Conservation (phyloP, 2,797 vertebrate genomes). For the Acanthurus tractus region DNA sequence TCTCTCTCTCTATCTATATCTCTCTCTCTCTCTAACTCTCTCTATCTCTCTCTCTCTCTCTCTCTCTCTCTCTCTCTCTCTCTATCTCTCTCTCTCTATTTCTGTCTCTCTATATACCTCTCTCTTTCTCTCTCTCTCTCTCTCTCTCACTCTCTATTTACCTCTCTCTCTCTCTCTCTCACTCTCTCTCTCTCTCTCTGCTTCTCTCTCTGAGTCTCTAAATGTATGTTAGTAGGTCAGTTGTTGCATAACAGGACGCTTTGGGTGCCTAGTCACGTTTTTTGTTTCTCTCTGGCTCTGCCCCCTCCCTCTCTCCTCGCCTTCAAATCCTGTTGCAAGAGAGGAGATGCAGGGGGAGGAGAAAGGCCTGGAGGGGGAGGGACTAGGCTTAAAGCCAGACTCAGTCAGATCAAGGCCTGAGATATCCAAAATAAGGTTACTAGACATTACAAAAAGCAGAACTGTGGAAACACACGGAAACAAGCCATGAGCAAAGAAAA, state of each 20-base stretch:
- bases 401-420: slow-evolving; percentile 64
- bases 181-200: slow-evolving; percentile 29
- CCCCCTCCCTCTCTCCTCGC: slow-evolving; percentile 65
- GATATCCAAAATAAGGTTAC: slow-evolving; percentile 62
- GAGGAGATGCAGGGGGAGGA: slow-evolving; percentile 54
- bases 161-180: slow-evolving; percentile 18
- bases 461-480: slow-evolving; percentile 25
- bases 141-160: slow-evolving; percentile 21
- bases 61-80: slow-evolving; percentile 16
- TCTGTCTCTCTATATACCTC: slow-evolving; percentile 67
- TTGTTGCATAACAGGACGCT: slow-evolving; percentile 89
- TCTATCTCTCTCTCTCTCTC: slow-evolving; percentile 23
- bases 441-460: slow-evolving; percentile 41
- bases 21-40: slow-evolving; percentile 57
- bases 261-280: slow-evolving; percentile 88
- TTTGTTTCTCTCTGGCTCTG: slow-evolving; percentile 77
- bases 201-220: slow-evolving; percentile 70
- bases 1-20: slow-evolving; percentile 50
- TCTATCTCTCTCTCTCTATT: slow-evolving; percentile 33
- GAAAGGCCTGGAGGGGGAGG: slow-evolving; percentile 60
- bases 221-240: slow-evolving; percentile 92
- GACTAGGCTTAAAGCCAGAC: slow-evolving; percentile 51
- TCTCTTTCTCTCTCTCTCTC: slow-evolving; percentile 38
- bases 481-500: slow-evolving; percentile 7
- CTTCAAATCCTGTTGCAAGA: slow-evolving; percentile 75